Evolutionary conservation across 2,888 invertebrate species (phyloP).

Genomic region (Ischnus inquisitorius): DNA sequence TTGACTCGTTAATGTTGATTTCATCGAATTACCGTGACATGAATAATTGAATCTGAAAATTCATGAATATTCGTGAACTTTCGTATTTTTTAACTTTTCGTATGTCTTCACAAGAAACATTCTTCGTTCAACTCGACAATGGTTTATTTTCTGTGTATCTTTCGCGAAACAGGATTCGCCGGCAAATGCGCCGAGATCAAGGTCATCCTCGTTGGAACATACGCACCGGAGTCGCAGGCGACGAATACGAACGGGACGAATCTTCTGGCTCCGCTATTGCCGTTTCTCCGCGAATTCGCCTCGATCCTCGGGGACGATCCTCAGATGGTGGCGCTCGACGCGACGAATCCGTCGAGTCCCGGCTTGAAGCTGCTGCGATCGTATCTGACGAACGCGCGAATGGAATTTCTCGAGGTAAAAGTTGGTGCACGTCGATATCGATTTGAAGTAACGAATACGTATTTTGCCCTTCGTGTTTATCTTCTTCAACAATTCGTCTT

Average conservation of each 20-base stretch:
- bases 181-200: constrained; percentile 82
- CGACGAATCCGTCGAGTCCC: constrained; percentile 84
- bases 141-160: neutral
- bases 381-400: constrained; percentile 81
- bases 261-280: constrained; percentile 81
- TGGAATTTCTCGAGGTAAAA: constrained; percentile 83
- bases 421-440: constrained; percentile 52
- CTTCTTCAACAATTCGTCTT: constrained; percentile 34
- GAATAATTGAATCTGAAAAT: neutral
- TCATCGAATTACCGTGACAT: no score
- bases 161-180: constrained; percentile 78
- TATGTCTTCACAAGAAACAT: no score
- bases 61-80: no score
- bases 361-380: constrained; percentile 83
- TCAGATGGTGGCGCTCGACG: constrained; percentile 82
- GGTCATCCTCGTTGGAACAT: constrained; percentile 84
- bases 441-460: neutral
- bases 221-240: constrained; percentile 82
- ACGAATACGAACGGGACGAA: constrained; percentile 80
- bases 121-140: no score
- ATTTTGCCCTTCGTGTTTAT: constrained; percentile 13
- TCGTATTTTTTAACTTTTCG: no score
- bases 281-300: constrained; percentile 82
- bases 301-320: constrained; percentile 83
- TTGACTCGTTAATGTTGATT: no score